Base-by-base conservation (phyloP, 2,797 vertebrate genomes). In the Micropoecilia bifurca region DNA sequence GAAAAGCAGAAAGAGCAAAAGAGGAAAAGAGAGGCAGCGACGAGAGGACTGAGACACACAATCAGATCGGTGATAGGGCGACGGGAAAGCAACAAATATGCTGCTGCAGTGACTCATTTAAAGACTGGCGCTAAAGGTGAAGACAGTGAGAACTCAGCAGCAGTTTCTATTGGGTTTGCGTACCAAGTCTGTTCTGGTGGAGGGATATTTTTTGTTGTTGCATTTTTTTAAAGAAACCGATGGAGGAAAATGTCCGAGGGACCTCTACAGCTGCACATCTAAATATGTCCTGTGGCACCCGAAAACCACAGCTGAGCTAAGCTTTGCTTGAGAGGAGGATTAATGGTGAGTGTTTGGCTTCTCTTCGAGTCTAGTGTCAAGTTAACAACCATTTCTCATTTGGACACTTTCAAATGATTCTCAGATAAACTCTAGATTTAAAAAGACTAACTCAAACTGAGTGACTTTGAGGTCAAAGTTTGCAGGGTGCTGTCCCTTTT, bases 231-330 rank as follows among this genome's bases (percentile, higher is more conserved):
- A 45, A 72, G 12, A 53, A 18, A 25, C 22, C n/a, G 20, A 86
- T 87, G 79, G 83, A 82, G 79, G 74, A 66, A 63, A 69, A n/a
- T 46, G 46, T 45, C 46, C 0, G 8, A 6, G n/a, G 75, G 78
- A 87, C 13, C 18, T 10, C 69, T 30, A 33, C 0, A 3, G 55
- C 18, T 2, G 4, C 16, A 46, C 43, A n/a, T n/a, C 50, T 68
- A 20, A 9, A 9, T 47, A 63, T 50, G 16, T 53, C 41, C 73
- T 77, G 41, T 45, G 18, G 57, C 63, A 63, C 61, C 46, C 72
- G 50, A 36, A 50, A 78, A 25, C n/a, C 53, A 20, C 83, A 80
- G 84, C 89, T 82, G 89, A 30, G 53, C 72, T 55, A 28, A 66
- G n/a, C 48, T 50, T 81, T 57, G 16, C 0, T 45, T 36, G 6